phyloP scores from a whole-genome alignment of 2,113 vertebrate species.

The Maccullochella peelii region DNA sequence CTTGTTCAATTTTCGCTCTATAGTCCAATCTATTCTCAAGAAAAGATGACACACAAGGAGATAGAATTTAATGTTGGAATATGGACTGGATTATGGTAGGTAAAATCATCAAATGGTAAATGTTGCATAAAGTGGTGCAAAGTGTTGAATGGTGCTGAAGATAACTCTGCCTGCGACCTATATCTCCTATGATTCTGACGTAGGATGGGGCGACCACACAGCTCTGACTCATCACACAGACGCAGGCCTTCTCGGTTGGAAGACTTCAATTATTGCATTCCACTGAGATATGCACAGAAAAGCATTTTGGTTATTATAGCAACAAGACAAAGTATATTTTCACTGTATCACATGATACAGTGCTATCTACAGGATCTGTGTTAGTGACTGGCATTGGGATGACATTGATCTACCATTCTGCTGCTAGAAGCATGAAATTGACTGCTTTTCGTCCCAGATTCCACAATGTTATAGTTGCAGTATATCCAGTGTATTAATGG shows the following conservation, averaged over 20 bases:
- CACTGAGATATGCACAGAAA: constrained; percentile 30
- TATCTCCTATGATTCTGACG: constrained; percentile 74
- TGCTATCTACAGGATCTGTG: constrained; percentile 35
- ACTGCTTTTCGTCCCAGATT: constrained; percentile 61
- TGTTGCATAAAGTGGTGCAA: constrained; percentile 40
- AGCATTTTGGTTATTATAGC: constrained; percentile 20
- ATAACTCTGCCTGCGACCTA: constrained; percentile 63
- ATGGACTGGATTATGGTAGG: constrained; percentile 1
- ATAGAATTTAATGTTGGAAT: background rate
- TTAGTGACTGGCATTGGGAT: constrained; percentile 10
- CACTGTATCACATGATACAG: constrained; percentile 34
- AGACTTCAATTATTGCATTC: constrained; percentile 31
- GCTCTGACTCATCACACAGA: constrained; percentile 73
- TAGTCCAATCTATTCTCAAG: constrained; percentile 5
- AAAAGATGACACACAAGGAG: background rate
- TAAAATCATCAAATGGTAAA: constrained; percentile 15
- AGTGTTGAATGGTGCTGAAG: constrained; percentile 40
- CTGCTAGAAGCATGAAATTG: constrained; percentile 56
- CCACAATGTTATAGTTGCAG: constrained; percentile 21
- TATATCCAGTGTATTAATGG: background rate
- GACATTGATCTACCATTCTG: constrained; percentile 56
- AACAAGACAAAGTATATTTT: background rate
- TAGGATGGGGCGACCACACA: constrained; percentile 56
- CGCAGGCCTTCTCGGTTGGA: constrained; percentile 48
- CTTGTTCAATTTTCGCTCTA: constrained; percentile 15